A percentile compares a stretch with the other conserved stretches of the same genome.
These are phyloP conservation scores for Dromaius novaehollandiae DNA, from an alignment of 2,113 vertebrate species.

Conservation along the genomic window DNA sequence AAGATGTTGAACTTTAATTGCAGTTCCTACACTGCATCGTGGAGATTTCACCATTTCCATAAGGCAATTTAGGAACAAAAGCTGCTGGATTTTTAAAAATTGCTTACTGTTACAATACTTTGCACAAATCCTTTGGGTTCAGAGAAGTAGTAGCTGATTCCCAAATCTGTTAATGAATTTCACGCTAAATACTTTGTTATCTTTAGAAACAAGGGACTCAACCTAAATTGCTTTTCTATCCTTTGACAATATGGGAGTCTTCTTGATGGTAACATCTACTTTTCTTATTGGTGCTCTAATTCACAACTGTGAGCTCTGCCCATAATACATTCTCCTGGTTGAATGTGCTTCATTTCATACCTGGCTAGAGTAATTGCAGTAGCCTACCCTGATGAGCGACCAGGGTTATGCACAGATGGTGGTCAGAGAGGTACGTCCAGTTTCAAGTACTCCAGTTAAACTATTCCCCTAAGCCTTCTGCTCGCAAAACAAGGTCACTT, in stretches of 20 bases:
- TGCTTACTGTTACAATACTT: slow-evolving; percentile 28
- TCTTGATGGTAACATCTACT: background rate
- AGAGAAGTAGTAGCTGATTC: background rate
- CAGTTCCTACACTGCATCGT: background rate
- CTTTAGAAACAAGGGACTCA: slow-evolving; percentile 19
- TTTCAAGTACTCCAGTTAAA: slow-evolving; percentile 66
- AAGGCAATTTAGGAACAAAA: background rate
- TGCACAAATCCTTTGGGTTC: background rate
- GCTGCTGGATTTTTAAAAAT: background rate
- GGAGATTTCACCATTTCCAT: background rate
- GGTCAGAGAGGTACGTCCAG: slow-evolving; percentile 22
- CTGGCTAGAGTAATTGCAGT: background rate
- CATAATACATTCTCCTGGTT: background rate
- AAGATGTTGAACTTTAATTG: slow-evolving; percentile 18
- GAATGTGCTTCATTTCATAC: background rate
- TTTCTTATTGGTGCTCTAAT: background rate
- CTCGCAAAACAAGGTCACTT: slow-evolving; percentile 35
- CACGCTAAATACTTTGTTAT: slow-evolving; percentile 15
- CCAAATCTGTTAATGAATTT: slow-evolving; percentile 28
- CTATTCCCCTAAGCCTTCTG: slow-evolving; percentile 43
- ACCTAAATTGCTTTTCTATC: slow-evolving; percentile 7
- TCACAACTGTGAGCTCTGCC: background rate
- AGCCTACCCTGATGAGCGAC: background rate
- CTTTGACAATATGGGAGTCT: slow-evolving; percentile 2
- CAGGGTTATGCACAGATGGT: slow-evolving; percentile 10